Evolutionary conservation across 2,888 invertebrate genomes (phyloP).

Genomic region (Metallyticus violacea): DNA sequence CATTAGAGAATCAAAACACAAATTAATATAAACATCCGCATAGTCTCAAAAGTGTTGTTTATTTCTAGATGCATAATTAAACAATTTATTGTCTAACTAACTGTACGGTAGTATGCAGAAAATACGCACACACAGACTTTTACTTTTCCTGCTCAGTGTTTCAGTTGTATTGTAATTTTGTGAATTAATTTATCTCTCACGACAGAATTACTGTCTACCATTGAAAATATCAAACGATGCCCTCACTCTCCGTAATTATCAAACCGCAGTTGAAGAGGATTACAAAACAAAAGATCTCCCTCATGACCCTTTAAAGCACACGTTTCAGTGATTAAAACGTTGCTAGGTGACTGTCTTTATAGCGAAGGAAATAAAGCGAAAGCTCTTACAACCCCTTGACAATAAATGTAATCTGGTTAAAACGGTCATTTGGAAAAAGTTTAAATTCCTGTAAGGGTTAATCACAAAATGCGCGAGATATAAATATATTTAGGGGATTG

Average conservation of each 20-base stretch:
- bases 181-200: not conserved
- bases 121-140: too few species aligned
- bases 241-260: not conserved
- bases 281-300: not conserved
- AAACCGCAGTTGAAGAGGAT: not conserved
- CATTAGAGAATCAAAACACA: too few species aligned
- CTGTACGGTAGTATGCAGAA: too few species aligned
- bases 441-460: not conserved
- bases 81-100: too few species aligned
- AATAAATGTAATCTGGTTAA: not conserved
- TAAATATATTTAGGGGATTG: not conserved
- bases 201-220: not conserved
- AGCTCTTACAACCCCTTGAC: not conserved
- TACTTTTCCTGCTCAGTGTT: not conserved
- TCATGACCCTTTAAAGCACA: not conserved
- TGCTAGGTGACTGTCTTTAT: not conserved
- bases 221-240: not conserved
- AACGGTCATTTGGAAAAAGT: not conserved
- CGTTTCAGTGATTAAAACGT: not conserved
- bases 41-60: too few species aligned
- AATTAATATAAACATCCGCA: too few species aligned
- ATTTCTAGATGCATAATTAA: too few species aligned
- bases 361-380: not conserved
- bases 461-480: not conserved
- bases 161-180: not conserved